Percentiles rank a stretch among this genome's conserved stretches.
These are phyloP conservation scores for Theonella swinhoei DNA, from an alignment of 37 sponge, comb jelly and placozoan genomes.

Conservation along the genomic window DNA sequence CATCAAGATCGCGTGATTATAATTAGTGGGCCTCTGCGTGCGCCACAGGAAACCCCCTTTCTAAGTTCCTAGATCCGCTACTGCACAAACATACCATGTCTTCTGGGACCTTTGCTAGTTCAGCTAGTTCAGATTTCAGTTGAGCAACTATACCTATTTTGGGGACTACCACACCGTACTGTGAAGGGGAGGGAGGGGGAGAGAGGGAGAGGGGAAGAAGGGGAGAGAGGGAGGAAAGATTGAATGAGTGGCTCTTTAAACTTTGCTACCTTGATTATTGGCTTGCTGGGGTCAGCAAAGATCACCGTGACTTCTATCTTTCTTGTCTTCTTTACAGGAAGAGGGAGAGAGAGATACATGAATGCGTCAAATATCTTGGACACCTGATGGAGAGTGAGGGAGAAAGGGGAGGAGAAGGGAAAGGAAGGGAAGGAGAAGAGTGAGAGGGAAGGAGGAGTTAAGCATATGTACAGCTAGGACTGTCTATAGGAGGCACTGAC, in stretches of 20 bases:
- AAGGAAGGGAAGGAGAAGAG: no score
- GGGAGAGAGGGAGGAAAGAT: no score
- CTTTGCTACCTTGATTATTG: conserved; percentile 30
- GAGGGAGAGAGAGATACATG: conserved; percentile 94
- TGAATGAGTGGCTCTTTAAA: neutral
- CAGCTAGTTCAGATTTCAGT: conserved; percentile 57
- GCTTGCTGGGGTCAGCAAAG: conserved; percentile 44
- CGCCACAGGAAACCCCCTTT: no score
- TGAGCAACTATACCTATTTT: conserved; percentile 57
- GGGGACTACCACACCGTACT: conserved; percentile 74
- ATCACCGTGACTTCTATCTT: conserved; percentile 62
- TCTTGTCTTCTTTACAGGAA: conserved; percentile 82
- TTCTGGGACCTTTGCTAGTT: conserved; percentile 33
- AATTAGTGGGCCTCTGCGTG: no score
- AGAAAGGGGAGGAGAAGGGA: neutral
- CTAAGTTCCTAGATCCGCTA: no score
- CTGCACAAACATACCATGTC: no score
- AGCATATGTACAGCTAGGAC: no score
- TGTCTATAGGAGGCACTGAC: no score
- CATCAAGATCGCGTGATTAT: no score
- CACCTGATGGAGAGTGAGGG: conserved; percentile 1
- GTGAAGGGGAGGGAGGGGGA: no score
- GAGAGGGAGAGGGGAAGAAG: neutral
- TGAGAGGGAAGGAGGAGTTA: neutral
- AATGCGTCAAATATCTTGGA: conserved; percentile 94